Evolutionary conservation across 2,888 invertebrate species (phyloP).

Genomic region (Ptilodon capucinus): DNA sequence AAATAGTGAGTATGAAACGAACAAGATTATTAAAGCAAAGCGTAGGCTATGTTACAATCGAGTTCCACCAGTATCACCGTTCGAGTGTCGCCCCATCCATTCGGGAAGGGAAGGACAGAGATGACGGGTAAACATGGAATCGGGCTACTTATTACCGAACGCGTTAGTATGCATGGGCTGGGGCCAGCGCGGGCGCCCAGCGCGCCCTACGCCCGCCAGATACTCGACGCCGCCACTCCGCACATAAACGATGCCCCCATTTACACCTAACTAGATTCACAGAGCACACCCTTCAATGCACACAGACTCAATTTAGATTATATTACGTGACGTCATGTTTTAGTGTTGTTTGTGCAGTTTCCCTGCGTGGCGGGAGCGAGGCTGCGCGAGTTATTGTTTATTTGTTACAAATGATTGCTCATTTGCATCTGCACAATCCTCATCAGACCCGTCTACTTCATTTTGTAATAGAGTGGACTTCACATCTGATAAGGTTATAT

Average conservation of each 20-base stretch:
- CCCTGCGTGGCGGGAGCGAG: not conserved
- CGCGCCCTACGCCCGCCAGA: constrained; percentile 59
- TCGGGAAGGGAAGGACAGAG: constrained; percentile 14
- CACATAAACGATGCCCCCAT: constrained; percentile 66
- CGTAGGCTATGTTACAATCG: too few relatives aligned
- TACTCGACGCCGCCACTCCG: constrained; percentile 47
- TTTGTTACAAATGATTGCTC: not conserved
- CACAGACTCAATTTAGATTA: constrained; percentile 53
- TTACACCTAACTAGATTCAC: constrained; percentile 59
- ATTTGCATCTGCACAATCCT: too few relatives aligned
- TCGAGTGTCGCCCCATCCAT: not conserved
- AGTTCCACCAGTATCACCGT: not conserved
- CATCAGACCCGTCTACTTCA: too few relatives aligned
- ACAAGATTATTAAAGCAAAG: too few relatives aligned
- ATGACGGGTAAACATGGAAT: constrained; percentile 62
- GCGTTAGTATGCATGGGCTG: constrained; percentile 81
- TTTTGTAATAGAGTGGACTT: not conserved
- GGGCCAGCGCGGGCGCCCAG: constrained; percentile 50
- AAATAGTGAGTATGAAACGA: too few relatives aligned
- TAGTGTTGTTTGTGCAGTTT: constrained; percentile 10
- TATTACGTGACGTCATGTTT: constrained; percentile 41
- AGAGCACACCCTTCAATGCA: constrained; percentile 47
- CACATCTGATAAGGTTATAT: too few relatives aligned
- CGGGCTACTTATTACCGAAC: constrained; percentile 71
- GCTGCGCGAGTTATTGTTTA: not conserved